phyloP scores from a whole-genome alignment of 2,113 vertebrate species.

The Regulus satrapa region DNA sequence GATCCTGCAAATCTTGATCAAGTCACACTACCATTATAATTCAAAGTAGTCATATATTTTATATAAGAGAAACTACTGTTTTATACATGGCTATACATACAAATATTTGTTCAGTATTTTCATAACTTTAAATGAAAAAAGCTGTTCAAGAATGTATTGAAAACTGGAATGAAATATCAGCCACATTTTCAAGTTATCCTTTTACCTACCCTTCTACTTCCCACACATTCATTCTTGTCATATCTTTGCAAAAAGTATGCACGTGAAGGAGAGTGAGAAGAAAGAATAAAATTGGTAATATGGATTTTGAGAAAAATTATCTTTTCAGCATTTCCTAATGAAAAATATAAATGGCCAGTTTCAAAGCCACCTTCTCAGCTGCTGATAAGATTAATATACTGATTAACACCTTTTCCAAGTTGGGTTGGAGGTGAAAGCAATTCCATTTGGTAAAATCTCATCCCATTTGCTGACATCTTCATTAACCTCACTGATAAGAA shows the following conservation, averaged over 20 bases:
- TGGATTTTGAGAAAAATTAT: slow-evolving; percentile 69
- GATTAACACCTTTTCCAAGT: slow-evolving; percentile 72
- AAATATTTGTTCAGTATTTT: neutral
- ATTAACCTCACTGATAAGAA: slow-evolving; percentile 76
- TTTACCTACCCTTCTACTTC: neutral
- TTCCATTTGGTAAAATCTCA: slow-evolving; percentile 66
- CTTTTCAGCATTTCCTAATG: slow-evolving; percentile 60
- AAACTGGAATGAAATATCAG: neutral
- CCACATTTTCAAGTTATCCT: neutral
- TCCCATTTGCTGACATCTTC: slow-evolving; percentile 76
- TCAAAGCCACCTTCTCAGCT: slow-evolving; percentile 43
- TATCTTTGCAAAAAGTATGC: slow-evolving; percentile 19
- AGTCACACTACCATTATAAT: neutral
- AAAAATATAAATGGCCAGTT: slow-evolving; percentile 57
- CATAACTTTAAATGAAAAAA: neutral
- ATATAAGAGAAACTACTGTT: neutral
- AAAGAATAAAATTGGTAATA: slow-evolving; percentile 30
- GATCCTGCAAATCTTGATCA: neutral
- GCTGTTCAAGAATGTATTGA: neutral
- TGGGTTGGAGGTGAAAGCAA: slow-evolving; percentile 67
- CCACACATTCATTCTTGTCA: neutral
- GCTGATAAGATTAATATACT: slow-evolving; percentile 74
- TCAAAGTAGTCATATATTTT: neutral
- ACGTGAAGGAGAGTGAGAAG: slow-evolving; percentile 12
- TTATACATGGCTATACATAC: neutral